These are phyloP conservation scores for Furnarius figulus DNA, from an alignment of 2,113 vertebrate species.

Conservation along the genomic window DNA sequence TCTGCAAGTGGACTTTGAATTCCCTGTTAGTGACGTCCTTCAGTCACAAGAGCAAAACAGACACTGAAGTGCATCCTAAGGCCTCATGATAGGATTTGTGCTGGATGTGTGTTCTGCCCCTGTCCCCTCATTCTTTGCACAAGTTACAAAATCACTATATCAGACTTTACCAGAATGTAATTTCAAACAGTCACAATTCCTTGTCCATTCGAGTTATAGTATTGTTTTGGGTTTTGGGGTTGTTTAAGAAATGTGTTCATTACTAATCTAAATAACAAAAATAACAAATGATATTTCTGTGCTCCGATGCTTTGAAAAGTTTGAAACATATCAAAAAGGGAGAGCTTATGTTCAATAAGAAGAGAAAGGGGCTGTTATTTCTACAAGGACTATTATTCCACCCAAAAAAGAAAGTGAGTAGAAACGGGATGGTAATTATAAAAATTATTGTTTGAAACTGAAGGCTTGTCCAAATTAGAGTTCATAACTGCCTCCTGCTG, in stretches of 20 bases:
- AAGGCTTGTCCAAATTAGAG: not conserved
- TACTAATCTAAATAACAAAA: not conserved
- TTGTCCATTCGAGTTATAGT: not conserved
- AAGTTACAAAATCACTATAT: not conserved
- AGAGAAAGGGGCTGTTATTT: not conserved
- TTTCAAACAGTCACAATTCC: not conserved
- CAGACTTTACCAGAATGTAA: not conserved
- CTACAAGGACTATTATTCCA: not conserved
- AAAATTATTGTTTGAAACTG: conserved; percentile 2
- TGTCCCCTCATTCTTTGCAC: not conserved
- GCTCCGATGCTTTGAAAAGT: not conserved
- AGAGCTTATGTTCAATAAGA: not conserved
- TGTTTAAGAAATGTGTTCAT: accelerated
- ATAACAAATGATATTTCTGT: not conserved
- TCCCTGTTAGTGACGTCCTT: not conserved
- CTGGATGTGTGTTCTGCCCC: not conserved
- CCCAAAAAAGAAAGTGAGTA: not conserved
- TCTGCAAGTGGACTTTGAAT: conserved; percentile 19
- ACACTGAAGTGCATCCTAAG: not conserved
- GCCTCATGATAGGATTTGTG: not conserved
- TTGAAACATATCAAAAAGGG: not conserved
- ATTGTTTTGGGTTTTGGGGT: not conserved
- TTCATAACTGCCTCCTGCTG: not conserved
- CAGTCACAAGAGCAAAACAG: conserved; percentile 23
- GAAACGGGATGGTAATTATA: conserved; percentile 3